Conservation (phyloP, 2,113 vertebrate genomes). For the Zosterops lateralis region DNA sequence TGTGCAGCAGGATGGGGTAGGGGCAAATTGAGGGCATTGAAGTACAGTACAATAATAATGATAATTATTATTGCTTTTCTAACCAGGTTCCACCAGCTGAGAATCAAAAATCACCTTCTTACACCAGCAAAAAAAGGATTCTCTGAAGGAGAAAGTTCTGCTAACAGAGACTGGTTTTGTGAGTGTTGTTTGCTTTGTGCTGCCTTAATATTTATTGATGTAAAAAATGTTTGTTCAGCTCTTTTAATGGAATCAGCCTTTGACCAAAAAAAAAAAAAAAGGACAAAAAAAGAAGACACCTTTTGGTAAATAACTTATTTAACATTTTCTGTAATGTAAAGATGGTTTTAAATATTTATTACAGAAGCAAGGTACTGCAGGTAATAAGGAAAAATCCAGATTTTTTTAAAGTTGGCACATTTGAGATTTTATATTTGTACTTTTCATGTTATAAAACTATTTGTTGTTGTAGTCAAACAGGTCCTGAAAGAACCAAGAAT, state of each 20-base stretch:
- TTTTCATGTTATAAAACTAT: background rate
- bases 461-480: background rate
- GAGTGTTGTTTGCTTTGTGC: background rate
- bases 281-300: background rate
- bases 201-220: constrained; percentile 31
- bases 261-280: background rate
- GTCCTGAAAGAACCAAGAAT: background rate
- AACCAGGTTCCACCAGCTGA: constrained; percentile 62
- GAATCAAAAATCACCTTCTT: constrained; percentile 48
- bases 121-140: constrained; percentile 64
- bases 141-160: constrained; percentile 51
- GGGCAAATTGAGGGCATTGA: background rate
- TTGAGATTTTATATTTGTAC: constrained; percentile 46
- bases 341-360: constrained; percentile 65
- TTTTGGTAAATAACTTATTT: constrained; percentile 61
- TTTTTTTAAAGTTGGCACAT: background rate
- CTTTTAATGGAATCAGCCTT: background rate
- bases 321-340: constrained; percentile 39
- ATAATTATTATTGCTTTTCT: background rate
- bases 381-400: background rate
- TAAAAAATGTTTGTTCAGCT: background rate
- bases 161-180: constrained; percentile 24
- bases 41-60: background rate
- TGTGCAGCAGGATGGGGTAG: background rate
- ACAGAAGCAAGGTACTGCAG: constrained; percentile 30